Percentiles rank a stretch among this genome's conserved stretches.
Evolutionary conservation across 2,888 invertebrate species (phyloP).

Genomic region (Torymus texanus): DNA sequence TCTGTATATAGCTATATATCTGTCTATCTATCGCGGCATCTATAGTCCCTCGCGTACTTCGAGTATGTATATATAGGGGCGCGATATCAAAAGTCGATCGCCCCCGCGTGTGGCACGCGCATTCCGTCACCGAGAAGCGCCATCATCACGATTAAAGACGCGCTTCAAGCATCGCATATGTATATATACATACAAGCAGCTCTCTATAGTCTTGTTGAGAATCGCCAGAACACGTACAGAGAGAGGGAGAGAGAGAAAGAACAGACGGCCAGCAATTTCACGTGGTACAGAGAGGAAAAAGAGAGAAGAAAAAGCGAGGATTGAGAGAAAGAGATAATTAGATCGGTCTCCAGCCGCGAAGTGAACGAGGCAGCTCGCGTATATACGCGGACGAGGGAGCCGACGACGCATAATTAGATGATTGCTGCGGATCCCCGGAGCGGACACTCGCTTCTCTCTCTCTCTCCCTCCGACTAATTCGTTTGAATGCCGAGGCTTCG

Average conservation of each 20-base stretch:
- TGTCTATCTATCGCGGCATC: background rate
- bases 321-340: slow-evolving; percentile 45
- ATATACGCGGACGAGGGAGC: background rate
- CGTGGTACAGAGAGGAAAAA: background rate
- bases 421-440: slow-evolving; percentile 52
- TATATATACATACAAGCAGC: background rate
- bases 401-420: slow-evolving; percentile 53
- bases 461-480: slow-evolving; percentile 37
- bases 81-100: slow-evolving; percentile 28
- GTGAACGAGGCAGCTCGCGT: slow-evolving; percentile 20
- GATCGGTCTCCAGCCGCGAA: slow-evolving; percentile 53
- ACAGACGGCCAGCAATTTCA: slow-evolving; percentile 1
- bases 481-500: slow-evolving; percentile 40
- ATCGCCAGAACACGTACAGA: background rate
- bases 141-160: slow-evolving; percentile 1
- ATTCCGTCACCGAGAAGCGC: too few species aligned
- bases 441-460: slow-evolving; percentile 10
- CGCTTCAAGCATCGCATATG: background rate
- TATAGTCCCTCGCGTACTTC: background rate
- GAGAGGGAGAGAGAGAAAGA: slow-evolving; percentile 2
- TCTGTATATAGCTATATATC: background rate
- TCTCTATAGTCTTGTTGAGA: slow-evolving; percentile 1
- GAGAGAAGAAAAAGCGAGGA: background rate
- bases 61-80: too few species aligned
- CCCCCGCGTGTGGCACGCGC: too few species aligned